Conservation (phyloP, 2,797 vertebrate species). For the Etheostoma perlongum region DNA sequence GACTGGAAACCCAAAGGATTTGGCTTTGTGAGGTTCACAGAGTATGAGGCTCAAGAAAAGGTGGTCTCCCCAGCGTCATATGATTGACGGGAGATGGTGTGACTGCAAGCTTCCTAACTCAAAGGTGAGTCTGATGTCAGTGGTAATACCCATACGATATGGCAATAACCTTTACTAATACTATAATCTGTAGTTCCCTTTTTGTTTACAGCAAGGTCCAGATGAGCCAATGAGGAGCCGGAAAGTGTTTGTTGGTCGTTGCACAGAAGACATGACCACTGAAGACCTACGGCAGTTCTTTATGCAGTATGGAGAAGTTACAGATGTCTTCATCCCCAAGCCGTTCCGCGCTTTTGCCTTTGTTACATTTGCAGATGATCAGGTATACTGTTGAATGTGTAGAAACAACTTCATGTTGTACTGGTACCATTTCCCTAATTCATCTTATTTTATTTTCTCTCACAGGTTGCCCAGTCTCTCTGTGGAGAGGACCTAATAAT, state of each 20-base stretch:
- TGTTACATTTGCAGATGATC: constrained; percentile 98
- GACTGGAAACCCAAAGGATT: constrained; percentile 97
- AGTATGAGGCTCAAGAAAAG: constrained; percentile 97
- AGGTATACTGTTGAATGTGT: constrained; percentile 81
- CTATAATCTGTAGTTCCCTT: background rate
- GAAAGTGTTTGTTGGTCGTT: constrained; percentile 99
- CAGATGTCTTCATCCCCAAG: constrained; percentile 98
- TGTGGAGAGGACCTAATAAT: constrained; percentile 99
- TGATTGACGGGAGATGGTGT: constrained; percentile 99
- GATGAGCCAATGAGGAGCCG: constrained; percentile 96
- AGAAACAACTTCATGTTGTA: background rate
- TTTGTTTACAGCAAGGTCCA: constrained; percentile 85
- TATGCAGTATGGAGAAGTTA: constrained; percentile 97
- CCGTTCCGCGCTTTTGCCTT: constrained; percentile 98
- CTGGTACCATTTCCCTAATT: background rate
- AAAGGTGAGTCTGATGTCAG: constrained; percentile 78
- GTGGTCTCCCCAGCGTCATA: constrained; percentile 97
- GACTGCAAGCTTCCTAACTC: constrained; percentile 99
- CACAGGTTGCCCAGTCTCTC: constrained; percentile 95
- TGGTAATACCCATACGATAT: constrained; percentile 35
- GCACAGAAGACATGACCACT: constrained; percentile 96
- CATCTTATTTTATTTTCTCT: background rate
- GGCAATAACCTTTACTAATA: background rate
- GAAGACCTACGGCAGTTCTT: constrained; percentile 97
- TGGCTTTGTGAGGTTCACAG: constrained; percentile 97